phyloP scores from a whole-genome alignment of 2,797 vertebrate genomes.

The Sebastes minor region DNA sequence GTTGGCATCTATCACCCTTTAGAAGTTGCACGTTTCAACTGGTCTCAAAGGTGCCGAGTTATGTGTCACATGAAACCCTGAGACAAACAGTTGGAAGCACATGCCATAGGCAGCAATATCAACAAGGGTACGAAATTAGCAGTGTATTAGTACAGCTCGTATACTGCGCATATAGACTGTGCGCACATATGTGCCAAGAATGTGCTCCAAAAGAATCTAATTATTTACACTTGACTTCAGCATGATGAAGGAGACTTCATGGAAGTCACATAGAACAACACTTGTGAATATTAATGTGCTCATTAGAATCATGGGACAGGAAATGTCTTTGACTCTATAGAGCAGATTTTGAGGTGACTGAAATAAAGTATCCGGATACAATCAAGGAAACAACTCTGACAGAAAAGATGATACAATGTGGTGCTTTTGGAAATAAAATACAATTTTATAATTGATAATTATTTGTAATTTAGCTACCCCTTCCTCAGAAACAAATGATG shows the following conservation, averaged over 20 bases:
- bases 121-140: background rate
- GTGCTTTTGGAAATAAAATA: background rate
- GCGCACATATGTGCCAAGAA: background rate
- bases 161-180: background rate
- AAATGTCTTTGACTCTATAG: background rate
- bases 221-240: conserved; percentile 6
- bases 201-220: background rate
- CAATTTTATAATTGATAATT: background rate
- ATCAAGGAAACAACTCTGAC: background rate
- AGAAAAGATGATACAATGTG: background rate
- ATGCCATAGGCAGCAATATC: background rate
- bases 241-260: background rate
- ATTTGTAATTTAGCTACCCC: background rate
- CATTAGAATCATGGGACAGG: background rate
- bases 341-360: background rate
- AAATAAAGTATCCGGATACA: background rate
- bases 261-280: background rate
- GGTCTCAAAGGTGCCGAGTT: background rate
- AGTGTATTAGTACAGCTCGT: background rate
- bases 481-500: background rate
- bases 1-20: background rate
- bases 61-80: conserved; percentile 1
- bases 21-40: background rate
- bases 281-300: background rate
- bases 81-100: background rate